A percentile compares a stretch with the other conserved stretches of the same genome.
phyloP scores from a whole-genome alignment of 92 coral and sea anemone species.

The Zoanthus solanderi region DNA sequence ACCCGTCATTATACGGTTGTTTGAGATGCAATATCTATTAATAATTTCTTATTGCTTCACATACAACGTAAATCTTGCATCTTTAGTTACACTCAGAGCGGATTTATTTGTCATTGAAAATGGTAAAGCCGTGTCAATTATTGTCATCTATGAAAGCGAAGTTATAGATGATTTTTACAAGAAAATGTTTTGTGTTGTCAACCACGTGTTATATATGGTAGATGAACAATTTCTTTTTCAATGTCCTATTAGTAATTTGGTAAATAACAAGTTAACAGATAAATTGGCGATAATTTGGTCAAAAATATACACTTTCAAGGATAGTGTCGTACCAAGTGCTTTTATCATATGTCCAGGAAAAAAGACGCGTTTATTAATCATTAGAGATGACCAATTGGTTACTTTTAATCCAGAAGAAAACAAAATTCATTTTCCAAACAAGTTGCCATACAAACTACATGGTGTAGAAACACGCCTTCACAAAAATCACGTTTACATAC shows the following conservation, averaged over 20 bases:
- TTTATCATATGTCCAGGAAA: neutral
- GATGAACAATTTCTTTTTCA: neutral
- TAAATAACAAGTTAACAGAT: neutral
- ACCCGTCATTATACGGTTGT: neutral
- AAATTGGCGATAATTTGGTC: neutral
- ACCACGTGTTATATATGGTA: neutral
- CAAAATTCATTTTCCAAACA: neutral
- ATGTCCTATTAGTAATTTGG: neutral
- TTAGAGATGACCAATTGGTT: neutral
- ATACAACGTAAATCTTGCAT: neutral
- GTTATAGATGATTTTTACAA: neutral
- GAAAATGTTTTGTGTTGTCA: neutral
- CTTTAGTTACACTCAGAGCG: neutral
- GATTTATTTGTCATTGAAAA: neutral
- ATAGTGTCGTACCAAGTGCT: neutral
- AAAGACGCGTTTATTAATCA: neutral
- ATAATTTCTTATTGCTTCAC: neutral
- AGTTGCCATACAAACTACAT: neutral
- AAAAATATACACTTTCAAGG: neutral
- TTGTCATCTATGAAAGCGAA: neutral
- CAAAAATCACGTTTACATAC: neutral
- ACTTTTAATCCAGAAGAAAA: neutral
- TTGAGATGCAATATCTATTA: neutral
- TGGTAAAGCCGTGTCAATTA: neutral
- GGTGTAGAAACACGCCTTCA: neutral